Conservation (phyloP, 2,888 invertebrate species). For the Callinectes sapidus region DNA sequence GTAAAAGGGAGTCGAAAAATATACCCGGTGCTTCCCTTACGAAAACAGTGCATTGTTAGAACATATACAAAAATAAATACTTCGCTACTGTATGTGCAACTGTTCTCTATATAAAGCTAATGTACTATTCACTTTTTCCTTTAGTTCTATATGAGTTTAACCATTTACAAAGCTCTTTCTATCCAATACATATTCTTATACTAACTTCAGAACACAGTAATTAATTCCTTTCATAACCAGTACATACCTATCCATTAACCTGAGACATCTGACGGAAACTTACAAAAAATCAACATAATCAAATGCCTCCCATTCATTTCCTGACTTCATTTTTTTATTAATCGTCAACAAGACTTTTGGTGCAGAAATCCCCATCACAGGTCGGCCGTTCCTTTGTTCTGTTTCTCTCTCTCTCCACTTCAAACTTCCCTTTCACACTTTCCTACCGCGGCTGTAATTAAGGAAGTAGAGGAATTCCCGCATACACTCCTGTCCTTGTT, state of each 20-base stretch:
- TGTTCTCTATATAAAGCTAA: too few relatives aligned
- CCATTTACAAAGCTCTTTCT: too few relatives aligned
- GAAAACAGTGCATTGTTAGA: too few relatives aligned
- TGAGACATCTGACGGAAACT: too few relatives aligned
- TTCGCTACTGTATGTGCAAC: too few relatives aligned
- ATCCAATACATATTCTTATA: too few relatives aligned
- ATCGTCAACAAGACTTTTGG: background rate
- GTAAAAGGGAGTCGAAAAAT: background rate
- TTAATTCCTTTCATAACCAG: too few relatives aligned
- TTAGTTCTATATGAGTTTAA: too few relatives aligned
- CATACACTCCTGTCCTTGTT: constrained; percentile 8
- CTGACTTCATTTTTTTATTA: background rate
- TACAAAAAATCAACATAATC: background rate
- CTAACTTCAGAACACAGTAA: too few relatives aligned
- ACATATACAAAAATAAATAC: too few relatives aligned
- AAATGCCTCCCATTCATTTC: background rate
- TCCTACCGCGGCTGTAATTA: background rate
- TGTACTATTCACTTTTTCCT: too few relatives aligned
- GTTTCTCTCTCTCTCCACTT: background rate
- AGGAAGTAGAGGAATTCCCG: background rate
- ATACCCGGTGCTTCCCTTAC: background rate
- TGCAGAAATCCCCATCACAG: background rate
- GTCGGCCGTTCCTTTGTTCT: background rate
- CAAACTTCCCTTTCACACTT: background rate
- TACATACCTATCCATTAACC: too few relatives aligned